These are phyloP conservation scores for Pammene aurita DNA, from an alignment of 2,888 invertebrate genomes.

Conservation along the genomic window DNA sequence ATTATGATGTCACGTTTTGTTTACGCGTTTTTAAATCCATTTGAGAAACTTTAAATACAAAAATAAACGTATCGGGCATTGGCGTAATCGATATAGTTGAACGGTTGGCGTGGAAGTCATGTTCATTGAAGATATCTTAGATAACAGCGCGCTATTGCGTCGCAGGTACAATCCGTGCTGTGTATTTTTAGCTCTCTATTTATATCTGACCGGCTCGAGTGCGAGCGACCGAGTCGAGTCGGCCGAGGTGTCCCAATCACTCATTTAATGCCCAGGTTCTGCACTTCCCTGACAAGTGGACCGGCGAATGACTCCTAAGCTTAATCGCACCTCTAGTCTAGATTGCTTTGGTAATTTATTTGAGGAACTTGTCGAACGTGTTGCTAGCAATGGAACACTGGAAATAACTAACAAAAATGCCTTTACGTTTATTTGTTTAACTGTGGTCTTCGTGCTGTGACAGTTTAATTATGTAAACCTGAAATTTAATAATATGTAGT, in stretches of 20 bases:
- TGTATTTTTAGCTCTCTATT: slow-evolving; percentile 79
- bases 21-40: background rate
- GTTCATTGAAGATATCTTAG: slow-evolving; percentile 35
- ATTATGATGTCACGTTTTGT: slow-evolving; percentile 47
- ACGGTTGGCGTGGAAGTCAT: slow-evolving; percentile 19
- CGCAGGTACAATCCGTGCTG: slow-evolving; percentile 74
- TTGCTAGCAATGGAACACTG: slow-evolving; percentile 1
- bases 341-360: slow-evolving; percentile 21
- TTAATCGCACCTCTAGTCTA: slow-evolving; percentile 15
- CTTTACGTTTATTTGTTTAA: background rate
- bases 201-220: slow-evolving; percentile 73
- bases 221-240: slow-evolving; percentile 60
- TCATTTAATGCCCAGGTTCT: slow-evolving; percentile 40
- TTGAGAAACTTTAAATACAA: slow-evolving; percentile 53
- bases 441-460: background rate
- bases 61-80: slow-evolving; percentile 21
- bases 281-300: slow-evolving; percentile 39
- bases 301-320: slow-evolving; percentile 7
- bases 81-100: slow-evolving; percentile 11
- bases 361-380: slow-evolving; percentile 13
- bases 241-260: slow-evolving; percentile 49
- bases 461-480: background rate
- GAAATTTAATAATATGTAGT: slow-evolving; percentile 6
- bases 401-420: background rate
- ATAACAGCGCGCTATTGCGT: slow-evolving; percentile 48